Percentiles rank a stretch among this genome's conserved stretches.
phyloP scores from a whole-genome alignment of 2,797 vertebrate genomes.

The Emydoidea blandingii region DNA sequence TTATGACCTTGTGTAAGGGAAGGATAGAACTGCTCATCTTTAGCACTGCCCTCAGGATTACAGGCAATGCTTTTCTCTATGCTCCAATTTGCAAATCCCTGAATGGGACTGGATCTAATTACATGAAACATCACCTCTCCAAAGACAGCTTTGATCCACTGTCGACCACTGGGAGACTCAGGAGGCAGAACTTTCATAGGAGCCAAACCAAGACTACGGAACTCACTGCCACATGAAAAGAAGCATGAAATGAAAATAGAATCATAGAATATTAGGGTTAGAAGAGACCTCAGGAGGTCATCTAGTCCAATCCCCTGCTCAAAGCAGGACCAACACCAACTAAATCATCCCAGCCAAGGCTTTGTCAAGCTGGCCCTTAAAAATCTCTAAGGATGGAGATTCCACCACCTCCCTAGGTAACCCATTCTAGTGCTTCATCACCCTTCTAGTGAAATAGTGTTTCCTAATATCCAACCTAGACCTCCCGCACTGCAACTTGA shows the following conservation, averaged over 20 bases:
- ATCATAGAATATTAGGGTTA: too few species aligned
- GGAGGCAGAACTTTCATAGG: background rate
- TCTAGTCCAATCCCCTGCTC: too few species aligned
- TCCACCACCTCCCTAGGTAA: too few species aligned
- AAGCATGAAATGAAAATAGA: background rate
- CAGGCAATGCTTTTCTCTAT: background rate
- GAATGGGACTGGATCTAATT: background rate
- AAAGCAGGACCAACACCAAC: too few species aligned
- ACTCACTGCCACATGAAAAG: background rate
- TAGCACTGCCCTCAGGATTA: background rate
- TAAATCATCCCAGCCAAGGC: too few species aligned
- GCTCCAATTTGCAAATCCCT: background rate
- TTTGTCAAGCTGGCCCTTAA: too few species aligned
- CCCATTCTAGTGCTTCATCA: too few species aligned
- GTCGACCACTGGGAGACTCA: background rate
- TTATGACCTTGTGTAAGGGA: background rate
- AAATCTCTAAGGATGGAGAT: too few species aligned
- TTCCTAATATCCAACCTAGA: too few species aligned
- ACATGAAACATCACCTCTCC: background rate
- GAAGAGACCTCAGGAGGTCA: too few species aligned
- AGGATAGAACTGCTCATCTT: background rate
- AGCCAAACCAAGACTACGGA: background rate
- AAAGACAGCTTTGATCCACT: background rate
- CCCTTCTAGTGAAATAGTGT: too few species aligned
- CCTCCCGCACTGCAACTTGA: too few species aligned